Evolutionary conservation across 2,888 invertebrate species (phyloP).

Genomic region (Protonemura montana): DNA sequence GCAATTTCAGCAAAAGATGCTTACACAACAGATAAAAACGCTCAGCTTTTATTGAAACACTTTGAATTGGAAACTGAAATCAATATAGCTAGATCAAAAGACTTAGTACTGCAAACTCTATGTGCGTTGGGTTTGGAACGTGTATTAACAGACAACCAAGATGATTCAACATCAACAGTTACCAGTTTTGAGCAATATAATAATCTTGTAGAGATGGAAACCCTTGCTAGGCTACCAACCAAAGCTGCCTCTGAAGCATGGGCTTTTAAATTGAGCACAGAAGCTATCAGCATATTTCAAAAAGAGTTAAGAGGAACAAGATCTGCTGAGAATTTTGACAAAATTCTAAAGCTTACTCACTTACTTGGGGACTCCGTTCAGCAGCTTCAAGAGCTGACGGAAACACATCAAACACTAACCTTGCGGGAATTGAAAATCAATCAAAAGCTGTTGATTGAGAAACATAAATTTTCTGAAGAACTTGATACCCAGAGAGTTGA

Average conservation of each 20-base stretch:
- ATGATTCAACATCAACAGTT: background rate
- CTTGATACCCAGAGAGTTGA: background rate
- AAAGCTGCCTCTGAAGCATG: background rate
- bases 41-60: background rate
- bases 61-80: background rate
- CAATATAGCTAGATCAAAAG: background rate
- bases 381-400: background rate
- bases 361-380: background rate
- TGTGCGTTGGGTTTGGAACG: background rate
- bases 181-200: background rate
- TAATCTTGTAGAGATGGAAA: background rate
- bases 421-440: background rate
- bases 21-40: background rate
- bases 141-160: background rate
- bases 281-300: background rate
- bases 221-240: background rate
- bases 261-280: background rate
- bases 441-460: background rate
- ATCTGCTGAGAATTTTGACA: background rate
- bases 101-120: background rate
- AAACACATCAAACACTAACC: background rate
- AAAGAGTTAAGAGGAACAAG: background rate
- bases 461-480: background rate
- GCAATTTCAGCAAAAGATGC: background rate
- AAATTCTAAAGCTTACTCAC: background rate